Percentiles rank a stretch among this genome's conserved stretches.
These are phyloP conservation scores for Dufourea novaeangliae DNA, from an alignment of 1,140 invertebrate genomes.

Conservation along the genomic window DNA sequence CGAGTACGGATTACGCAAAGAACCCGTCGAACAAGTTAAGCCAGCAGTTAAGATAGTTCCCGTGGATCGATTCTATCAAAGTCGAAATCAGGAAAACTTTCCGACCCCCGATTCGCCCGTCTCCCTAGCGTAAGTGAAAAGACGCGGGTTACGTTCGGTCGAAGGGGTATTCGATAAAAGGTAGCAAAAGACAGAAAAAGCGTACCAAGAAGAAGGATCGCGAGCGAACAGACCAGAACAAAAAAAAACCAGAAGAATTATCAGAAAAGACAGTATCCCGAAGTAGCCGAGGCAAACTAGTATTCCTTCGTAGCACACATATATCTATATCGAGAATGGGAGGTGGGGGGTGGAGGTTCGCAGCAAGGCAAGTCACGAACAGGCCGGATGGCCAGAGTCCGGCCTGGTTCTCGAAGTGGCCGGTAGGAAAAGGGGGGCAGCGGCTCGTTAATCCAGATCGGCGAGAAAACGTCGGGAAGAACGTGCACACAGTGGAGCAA, in stretches of 20 bases:
- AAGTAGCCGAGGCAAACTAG: constrained; percentile 23
- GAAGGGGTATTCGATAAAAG: not conserved
- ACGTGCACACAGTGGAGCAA: not conserved
- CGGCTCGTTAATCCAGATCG: constrained; percentile 68
- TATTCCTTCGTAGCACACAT: constrained; percentile 3
- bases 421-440: constrained; percentile 56
- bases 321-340: constrained; percentile 49
- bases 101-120: not conserved
- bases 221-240: not conserved
- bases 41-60: constrained; percentile 3
- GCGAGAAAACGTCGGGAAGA: constrained; percentile 48
- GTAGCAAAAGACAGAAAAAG: not conserved
- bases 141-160: not conserved
- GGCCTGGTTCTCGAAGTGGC: constrained; percentile 48
- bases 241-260: not conserved
- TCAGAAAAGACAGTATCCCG: not conserved
- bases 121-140: constrained; percentile 18
- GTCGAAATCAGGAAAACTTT: constrained; percentile 16
- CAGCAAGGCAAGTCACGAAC: constrained; percentile 62
- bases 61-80: constrained; percentile 23
- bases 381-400: constrained; percentile 51
- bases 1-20: not conserved
- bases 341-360: too few species aligned
- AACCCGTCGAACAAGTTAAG: constrained; percentile 18
- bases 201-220: too few species aligned